Conservation (phyloP, 92 coral and sea anemone genomes). For the Porites divaricata region DNA sequence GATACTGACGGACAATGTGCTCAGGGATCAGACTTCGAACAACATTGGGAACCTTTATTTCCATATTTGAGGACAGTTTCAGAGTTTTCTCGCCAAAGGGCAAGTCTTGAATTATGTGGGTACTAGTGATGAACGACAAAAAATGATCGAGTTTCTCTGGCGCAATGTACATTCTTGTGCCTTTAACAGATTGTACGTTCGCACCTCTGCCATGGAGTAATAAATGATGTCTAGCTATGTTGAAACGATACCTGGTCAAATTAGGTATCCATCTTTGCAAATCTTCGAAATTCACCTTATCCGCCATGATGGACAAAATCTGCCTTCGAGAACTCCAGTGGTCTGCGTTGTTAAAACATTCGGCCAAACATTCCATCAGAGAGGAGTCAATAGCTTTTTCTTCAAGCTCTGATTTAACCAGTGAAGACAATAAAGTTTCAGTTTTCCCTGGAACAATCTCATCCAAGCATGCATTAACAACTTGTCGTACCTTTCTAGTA, state of each 20-base stretch:
- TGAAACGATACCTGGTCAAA: slow-evolving; percentile 59
- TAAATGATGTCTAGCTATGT: slow-evolving; percentile 58
- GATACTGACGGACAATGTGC: slow-evolving; percentile 53
- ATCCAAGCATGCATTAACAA: slow-evolving; percentile 34
- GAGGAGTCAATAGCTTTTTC: slow-evolving; percentile 36
- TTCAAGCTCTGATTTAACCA: background rate
- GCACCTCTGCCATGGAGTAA: slow-evolving; percentile 67
- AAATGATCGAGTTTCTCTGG: slow-evolving; percentile 63
- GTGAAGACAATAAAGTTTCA: background rate
- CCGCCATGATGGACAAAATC: slow-evolving; percentile 63
- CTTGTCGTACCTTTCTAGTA: slow-evolving; percentile 51
- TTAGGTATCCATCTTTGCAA: slow-evolving; percentile 56
- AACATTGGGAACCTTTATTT: slow-evolving; percentile 60
- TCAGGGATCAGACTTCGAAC: slow-evolving; percentile 58
- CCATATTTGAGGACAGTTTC: slow-evolving; percentile 49
- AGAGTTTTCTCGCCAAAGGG: slow-evolving; percentile 55
- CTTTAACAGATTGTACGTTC: slow-evolving; percentile 23
- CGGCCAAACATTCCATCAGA: slow-evolving; percentile 57
- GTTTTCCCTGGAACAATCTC: slow-evolving; percentile 42
- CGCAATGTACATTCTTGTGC: slow-evolving; percentile 52
- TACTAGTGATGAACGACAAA: slow-evolving; percentile 57
- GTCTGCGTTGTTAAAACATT: slow-evolving; percentile 58
- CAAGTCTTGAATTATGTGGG: slow-evolving; percentile 53
- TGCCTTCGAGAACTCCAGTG: slow-evolving; percentile 67
- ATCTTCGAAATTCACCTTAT: slow-evolving; percentile 53